Evolutionary conservation across 2,888 invertebrate species (phyloP).

Genomic region (Aricia artaxerxes): DNA sequence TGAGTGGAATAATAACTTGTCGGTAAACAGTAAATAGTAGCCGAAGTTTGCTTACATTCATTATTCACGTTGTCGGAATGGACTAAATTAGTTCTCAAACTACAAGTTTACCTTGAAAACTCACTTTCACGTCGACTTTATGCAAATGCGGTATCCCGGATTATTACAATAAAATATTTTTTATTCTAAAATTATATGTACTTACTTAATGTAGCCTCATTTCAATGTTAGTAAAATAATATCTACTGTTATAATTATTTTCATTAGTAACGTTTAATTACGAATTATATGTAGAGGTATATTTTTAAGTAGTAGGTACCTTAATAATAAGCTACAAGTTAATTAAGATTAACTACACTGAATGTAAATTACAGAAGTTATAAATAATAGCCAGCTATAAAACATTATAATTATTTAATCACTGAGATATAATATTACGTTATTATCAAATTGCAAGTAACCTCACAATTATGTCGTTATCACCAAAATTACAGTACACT

Average conservation of each 20-base stretch:
- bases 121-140: not conserved
- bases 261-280: too few relatives aligned
- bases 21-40: not conserved
- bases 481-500: not conserved
- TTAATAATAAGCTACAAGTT: too few relatives aligned
- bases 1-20: not conserved
- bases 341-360: too few relatives aligned
- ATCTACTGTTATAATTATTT: too few relatives aligned
- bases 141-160: not conserved
- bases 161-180: not conserved
- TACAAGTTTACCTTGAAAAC: slow-evolving; percentile 4
- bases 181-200: not conserved
- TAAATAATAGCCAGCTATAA: not conserved
- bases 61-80: not conserved
- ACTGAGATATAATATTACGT: not conserved
- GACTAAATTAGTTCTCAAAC: not conserved
- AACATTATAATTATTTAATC: not conserved
- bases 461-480: not conserved
- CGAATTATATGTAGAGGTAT: too few relatives aligned
- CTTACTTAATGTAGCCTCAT: not conserved
- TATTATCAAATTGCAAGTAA: not conserved
- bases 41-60: not conserved
- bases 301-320: too few relatives aligned
- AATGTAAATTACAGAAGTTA: too few relatives aligned
- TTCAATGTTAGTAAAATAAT: not conserved